These are phyloP conservation scores for Crossocerus cetratus DNA, from an alignment of 2,888 invertebrate species.

Conservation along the genomic window DNA sequence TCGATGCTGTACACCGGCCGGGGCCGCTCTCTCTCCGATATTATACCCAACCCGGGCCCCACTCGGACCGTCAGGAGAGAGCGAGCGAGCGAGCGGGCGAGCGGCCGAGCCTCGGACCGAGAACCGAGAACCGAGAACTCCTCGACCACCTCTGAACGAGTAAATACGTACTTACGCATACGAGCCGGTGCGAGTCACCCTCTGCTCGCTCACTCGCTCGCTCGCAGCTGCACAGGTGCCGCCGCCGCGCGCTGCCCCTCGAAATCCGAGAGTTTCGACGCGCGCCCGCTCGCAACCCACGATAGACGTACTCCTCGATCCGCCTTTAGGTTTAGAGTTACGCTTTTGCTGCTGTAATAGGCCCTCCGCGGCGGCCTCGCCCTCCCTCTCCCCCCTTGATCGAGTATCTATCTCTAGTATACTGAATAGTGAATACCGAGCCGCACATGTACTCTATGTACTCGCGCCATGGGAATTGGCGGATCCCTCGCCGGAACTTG, in stretches of 20 bases:
- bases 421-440: too few relatives aligned
- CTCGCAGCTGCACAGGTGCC: background rate
- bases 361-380: background rate
- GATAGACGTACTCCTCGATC: slow-evolving; percentile 31
- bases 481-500: too few relatives aligned
- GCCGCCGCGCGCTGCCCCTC: slow-evolving; percentile 32
- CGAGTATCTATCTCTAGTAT: too few relatives aligned
- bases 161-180: too few relatives aligned
- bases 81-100: too few relatives aligned
- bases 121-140: too few relatives aligned
- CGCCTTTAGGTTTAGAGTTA: slow-evolving; percentile 39
- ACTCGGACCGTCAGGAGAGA: slow-evolving; percentile 46
- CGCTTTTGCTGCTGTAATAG: slow-evolving; percentile 17
- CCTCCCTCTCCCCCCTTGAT: too few relatives aligned
- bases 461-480: too few relatives aligned
- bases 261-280: slow-evolving; percentile 49
- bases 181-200: background rate
- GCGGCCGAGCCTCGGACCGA: too few relatives aligned
- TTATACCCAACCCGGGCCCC: slow-evolving; percentile 56
- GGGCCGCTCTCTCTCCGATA: slow-evolving; percentile 47
- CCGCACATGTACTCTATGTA: too few relatives aligned
- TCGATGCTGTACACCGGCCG: background rate
- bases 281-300: slow-evolving; percentile 20
- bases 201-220: background rate
- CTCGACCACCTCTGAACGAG: too few relatives aligned